phyloP scores from a whole-genome alignment of 2,797 vertebrate genomes.

The Coccyzus lansbergi region DNA sequence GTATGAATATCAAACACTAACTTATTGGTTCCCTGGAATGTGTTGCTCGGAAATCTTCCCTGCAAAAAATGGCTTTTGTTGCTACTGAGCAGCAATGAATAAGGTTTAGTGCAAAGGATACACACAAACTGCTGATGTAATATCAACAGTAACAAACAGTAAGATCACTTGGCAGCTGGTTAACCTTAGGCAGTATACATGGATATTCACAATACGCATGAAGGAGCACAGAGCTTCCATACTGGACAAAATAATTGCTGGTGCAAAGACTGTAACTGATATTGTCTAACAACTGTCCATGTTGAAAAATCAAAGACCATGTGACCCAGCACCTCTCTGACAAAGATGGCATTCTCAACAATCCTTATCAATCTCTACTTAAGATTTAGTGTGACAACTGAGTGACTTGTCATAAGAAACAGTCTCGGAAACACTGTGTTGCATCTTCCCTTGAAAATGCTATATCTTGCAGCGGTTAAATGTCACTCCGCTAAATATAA shows the following conservation, averaged over 20 bases:
- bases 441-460: conserved; percentile 2
- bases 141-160: neutral
- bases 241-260: neutral
- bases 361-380: conserved; percentile 19
- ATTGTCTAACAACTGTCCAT: neutral
- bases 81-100: neutral
- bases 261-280: neutral
- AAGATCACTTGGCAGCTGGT: neutral
- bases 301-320: neutral
- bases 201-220: neutral
- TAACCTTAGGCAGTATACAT: neutral
- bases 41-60: neutral
- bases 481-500: conserved; percentile 48
- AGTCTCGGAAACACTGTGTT: neutral
- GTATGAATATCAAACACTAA: neutral
- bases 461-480: conserved; percentile 17
- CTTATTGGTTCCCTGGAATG: neutral
- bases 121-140: neutral
- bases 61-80: neutral
- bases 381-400: conserved; percentile 47
- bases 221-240: neutral
- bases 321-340: neutral
- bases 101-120: neutral
- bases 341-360: conserved; percentile 4
- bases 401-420: neutral